Percentiles rank a stretch among this genome's conserved stretches.
These are phyloP conservation scores for Ia io DNA, from an alignment of 2,113 vertebrate species.

Conservation along the genomic window DNA sequence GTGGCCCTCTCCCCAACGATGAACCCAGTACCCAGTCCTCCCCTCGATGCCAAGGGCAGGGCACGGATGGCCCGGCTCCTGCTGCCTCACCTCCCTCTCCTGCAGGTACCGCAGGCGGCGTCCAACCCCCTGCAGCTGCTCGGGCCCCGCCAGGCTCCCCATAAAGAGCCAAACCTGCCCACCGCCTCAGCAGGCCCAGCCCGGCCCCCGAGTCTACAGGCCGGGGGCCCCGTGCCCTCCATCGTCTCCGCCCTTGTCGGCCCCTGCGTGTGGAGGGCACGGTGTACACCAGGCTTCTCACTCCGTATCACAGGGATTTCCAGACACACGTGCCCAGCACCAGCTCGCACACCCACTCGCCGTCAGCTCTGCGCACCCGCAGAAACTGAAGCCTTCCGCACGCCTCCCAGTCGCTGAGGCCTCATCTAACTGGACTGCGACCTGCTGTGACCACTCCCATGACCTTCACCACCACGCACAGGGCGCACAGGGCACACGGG, in stretches of 20 bases:
- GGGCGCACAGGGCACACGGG: too few relatives aligned
- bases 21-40: not conserved
- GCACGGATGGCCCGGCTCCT: not conserved
- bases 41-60: accelerated
- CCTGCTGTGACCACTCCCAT: not conserved
- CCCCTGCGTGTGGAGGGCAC: not conserved
- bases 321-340: not conserved
- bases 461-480: too few relatives aligned
- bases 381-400: not conserved
- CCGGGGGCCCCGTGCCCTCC: not conserved
- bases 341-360: not conserved
- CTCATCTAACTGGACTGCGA: not conserved
- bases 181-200: not conserved
- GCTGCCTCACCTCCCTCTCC: not conserved
- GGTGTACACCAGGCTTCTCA: not conserved
- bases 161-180: not conserved
- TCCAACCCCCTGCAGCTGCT: not conserved
- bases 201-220: not conserved
- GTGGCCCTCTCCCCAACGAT: not conserved
- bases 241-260: not conserved
- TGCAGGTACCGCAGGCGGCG: too few relatives aligned
- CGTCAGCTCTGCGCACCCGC: not conserved
- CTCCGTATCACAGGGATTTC: not conserved
- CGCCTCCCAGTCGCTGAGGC: not conserved
- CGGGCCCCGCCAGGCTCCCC: not conserved